These are phyloP conservation scores for Marmota monax DNA, from an alignment of 2,113 vertebrate genomes.

Conservation along the genomic window DNA sequence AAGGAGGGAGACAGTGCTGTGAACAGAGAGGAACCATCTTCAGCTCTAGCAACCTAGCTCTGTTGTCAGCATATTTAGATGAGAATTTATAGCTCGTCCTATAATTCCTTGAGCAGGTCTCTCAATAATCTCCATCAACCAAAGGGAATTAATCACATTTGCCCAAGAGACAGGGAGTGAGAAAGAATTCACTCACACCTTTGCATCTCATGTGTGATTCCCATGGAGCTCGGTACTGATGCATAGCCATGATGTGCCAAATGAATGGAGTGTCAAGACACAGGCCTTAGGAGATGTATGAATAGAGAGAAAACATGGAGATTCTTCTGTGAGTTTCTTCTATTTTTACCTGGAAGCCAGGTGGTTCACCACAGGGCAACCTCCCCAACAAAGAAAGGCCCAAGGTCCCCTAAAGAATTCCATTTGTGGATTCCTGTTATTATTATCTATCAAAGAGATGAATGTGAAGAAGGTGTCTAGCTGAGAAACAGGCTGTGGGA, in stretches of 20 bases:
- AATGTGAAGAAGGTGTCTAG: neutral
- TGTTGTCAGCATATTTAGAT: neutral
- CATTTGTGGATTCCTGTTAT: neutral
- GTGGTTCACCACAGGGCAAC: neutral
- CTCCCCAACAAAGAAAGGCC: neutral
- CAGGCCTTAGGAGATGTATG: neutral
- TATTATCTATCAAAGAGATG: neutral
- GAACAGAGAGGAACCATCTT: neutral
- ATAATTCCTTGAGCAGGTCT: neutral
- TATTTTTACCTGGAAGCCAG: constrained; percentile 6
- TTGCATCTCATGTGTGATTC: neutral
- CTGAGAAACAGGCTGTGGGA: neutral
- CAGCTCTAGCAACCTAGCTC: neutral
- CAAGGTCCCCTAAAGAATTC: neutral
- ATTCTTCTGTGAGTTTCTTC: neutral
- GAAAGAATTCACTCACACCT: neutral
- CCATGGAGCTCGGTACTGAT: too few species aligned
- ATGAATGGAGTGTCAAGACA: neutral
- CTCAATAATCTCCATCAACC: neutral
- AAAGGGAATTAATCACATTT: constrained; percentile 36
- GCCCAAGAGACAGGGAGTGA: neutral
- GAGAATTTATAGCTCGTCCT: neutral
- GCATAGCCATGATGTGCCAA: neutral
- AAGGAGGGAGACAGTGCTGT: neutral
- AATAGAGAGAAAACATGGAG: constrained; percentile 9